phyloP scores from a whole-genome alignment of 2,888 invertebrate species.

The Eledona agricola region DNA sequence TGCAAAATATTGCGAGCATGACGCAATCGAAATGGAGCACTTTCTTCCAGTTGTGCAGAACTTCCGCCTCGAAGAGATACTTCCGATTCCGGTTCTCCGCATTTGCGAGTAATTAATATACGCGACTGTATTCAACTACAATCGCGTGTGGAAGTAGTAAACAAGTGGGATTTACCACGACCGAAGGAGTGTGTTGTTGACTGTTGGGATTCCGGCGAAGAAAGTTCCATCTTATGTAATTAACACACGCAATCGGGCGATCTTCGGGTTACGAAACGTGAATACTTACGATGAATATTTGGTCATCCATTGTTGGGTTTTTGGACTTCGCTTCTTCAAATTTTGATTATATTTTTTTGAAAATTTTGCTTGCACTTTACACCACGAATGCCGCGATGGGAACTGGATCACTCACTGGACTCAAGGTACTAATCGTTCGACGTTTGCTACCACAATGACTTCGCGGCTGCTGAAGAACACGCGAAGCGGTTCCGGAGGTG shows the following conservation, averaged over 20 bases:
- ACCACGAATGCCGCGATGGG: no score
- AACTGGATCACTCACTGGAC: no score
- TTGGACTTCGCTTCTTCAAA: no score
- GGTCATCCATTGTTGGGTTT: constrained; percentile 7
- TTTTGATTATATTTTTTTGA: not conserved
- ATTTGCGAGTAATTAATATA: not conserved
- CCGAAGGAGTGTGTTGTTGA: no score
- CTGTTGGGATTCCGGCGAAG: constrained; percentile 8
- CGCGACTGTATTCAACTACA: no score
- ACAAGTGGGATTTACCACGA: no score
- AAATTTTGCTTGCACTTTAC: not conserved
- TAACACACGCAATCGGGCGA: constrained; percentile 15
- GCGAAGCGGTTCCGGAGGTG: no score
- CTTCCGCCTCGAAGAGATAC: constrained; percentile 10
- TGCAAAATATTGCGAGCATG: not conserved
- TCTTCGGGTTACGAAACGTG: constrained; percentile 25
- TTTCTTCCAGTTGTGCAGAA: constrained; percentile 11
- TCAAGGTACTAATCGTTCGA: no score
- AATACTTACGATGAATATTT: constrained; percentile 3
- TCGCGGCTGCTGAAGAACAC: no score
- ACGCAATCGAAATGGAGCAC: constrained; percentile 13
- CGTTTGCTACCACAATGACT: no score
- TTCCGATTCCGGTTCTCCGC: constrained; percentile 10
- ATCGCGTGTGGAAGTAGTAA: no score
- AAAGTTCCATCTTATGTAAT: constrained; percentile 17